A percentile compares a stretch with the other conserved stretches of the same genome.
These are phyloP conservation scores for Mesoclemmys tuberculata DNA, from an alignment of 2,113 vertebrate genomes.

Conservation along the genomic window DNA sequence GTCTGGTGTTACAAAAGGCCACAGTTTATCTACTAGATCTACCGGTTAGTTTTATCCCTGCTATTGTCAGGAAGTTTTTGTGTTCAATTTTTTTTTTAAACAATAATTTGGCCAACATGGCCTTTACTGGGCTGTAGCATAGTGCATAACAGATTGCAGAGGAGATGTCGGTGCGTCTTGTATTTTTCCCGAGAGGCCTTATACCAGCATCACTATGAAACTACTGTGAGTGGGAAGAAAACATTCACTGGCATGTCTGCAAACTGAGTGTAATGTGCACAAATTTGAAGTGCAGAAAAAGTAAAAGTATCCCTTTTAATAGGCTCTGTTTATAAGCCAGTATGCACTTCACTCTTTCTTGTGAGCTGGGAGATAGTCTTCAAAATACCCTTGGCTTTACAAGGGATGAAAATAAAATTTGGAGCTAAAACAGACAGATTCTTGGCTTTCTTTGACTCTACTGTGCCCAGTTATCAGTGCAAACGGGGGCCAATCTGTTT, in stretches of 20 bases:
- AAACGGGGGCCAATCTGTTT: slow-evolving; percentile 4
- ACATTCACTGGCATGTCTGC: background rate
- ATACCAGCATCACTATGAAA: background rate
- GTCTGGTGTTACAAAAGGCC: slow-evolving; percentile 8
- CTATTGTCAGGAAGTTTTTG: background rate
- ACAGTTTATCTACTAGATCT: slow-evolving; percentile 40
- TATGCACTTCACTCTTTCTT: background rate
- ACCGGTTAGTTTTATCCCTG: background rate
- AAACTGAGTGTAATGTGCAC: background rate
- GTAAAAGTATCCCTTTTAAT: background rate
- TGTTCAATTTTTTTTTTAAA: slow-evolving; percentile 13
- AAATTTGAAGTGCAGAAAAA: background rate
- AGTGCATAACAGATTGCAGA: slow-evolving; percentile 17
- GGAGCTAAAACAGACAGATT: slow-evolving; percentile 40
- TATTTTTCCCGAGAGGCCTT: background rate
- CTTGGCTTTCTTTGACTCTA: slow-evolving; percentile 51
- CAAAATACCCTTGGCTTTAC: slow-evolving; percentile 43
- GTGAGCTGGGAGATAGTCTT: slow-evolving; percentile 39
- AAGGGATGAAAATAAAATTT: slow-evolving; percentile 55
- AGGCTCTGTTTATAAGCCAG: slow-evolving; percentile 7
- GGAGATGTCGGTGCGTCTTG: background rate
- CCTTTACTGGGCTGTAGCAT: background rate
- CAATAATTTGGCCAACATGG: background rate
- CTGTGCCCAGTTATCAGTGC: background rate
- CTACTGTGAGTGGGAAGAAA: background rate